These are phyloP conservation scores for Alosa sapidissima DNA, from an alignment of 2,797 vertebrate genomes.

Conservation along the genomic window DNA sequence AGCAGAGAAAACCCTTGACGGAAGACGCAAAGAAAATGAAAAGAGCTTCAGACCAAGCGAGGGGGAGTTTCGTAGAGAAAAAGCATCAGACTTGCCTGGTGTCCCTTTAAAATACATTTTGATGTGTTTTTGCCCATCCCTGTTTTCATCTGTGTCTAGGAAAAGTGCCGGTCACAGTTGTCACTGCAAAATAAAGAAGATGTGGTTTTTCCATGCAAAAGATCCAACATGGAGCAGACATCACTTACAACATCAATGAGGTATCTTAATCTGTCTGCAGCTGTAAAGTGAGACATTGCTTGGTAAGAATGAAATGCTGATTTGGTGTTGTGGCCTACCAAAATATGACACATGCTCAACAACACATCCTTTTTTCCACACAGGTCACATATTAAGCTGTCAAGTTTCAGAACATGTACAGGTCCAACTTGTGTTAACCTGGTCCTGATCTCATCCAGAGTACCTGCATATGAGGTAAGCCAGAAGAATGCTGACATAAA, in stretches of 20 bases:
- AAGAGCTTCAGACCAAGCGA: too few species aligned
- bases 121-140: too few species aligned
- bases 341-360: not conserved
- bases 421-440: constrained; percentile 51
- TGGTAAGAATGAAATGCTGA: not conserved
- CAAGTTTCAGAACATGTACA: not conserved
- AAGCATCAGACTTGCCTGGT: too few species aligned
- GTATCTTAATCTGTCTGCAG: not conserved
- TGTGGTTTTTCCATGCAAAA: constrained; percentile 2
- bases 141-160: constrained; percentile 16
- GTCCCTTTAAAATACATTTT: too few species aligned
- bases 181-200: constrained; percentile 37
- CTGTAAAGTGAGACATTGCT: not conserved
- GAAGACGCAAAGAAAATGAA: too few species aligned
- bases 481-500: not conserved
- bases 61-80: too few species aligned
- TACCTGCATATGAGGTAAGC: constrained; percentile 84
- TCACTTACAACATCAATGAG: not conserved
- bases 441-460: constrained; percentile 78
- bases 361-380: not conserved
- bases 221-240: not conserved
- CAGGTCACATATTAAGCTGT: not conserved
- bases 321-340: not conserved
- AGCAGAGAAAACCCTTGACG: too few species aligned
- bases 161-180: constrained; percentile 42